Evolutionary conservation across 2,797 vertebrate species (phyloP).

Genomic region (Poeciliopsis paucimaculata): DNA sequence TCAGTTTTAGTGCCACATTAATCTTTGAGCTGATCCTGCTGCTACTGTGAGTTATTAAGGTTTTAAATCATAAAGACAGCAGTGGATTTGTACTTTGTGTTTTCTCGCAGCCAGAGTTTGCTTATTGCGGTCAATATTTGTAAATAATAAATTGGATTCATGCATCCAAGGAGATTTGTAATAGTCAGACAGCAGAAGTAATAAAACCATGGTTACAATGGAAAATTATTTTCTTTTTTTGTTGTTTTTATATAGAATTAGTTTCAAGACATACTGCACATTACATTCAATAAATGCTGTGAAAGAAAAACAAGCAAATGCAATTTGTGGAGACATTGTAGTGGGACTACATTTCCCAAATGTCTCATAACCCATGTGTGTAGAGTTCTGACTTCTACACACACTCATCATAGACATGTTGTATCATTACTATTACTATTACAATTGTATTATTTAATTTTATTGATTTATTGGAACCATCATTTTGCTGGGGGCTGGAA

Average conservation of each 20-base stretch:
- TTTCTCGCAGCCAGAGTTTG: background rate
- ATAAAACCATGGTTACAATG: background rate
- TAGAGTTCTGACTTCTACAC: background rate
- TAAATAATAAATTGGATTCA: background rate
- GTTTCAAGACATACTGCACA: background rate
- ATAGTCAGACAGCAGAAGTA: background rate
- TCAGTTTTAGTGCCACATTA: constrained; percentile 2
- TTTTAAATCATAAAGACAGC: constrained; percentile 5
- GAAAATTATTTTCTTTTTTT: background rate
- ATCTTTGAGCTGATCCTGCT: background rate
- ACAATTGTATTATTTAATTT: background rate
- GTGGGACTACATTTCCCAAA: background rate
- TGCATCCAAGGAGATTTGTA: background rate
- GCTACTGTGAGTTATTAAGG: background rate
- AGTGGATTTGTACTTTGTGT: background rate
- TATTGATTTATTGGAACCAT: background rate
- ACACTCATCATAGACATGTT: background rate
- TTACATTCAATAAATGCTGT: background rate
- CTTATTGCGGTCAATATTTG: background rate
- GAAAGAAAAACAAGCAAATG: background rate
- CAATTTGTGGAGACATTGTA: background rate
- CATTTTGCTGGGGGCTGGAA: background rate
- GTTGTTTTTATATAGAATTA: background rate
- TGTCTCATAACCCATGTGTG: too few relatives aligned
- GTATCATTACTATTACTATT: too few relatives aligned